Evolutionary conservation across 2,113 vertebrate species (phyloP), one percentile per base, ranked within the genome.

Genomic region (Sakesphorus luctuosus): DNA sequence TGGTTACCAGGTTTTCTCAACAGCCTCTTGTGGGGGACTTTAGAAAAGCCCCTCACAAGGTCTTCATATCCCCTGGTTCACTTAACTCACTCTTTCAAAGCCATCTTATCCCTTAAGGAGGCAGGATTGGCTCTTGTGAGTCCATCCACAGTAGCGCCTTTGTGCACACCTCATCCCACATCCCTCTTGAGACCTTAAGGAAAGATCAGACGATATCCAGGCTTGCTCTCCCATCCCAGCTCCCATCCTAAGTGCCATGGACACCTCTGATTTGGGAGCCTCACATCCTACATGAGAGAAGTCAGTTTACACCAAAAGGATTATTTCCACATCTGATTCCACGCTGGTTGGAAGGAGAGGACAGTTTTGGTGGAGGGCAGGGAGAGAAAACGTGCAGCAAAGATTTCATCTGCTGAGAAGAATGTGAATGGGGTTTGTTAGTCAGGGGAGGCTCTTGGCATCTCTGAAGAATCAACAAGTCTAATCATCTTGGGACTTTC

Each of bases 401-500:
- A 69, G 65, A 36, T 81, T 94, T 24, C 40, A 82, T 74, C 63
- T 72, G 29, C 38, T 26, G 75, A 52, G 85, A 73, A 59, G 38
- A 82, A 66, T 16, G 72, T 23, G 28, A 65, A 44, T 2, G 7
- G 66, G 44, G 13, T 84, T 95, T 67, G 87, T 76, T 49, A 71
- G 44, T 28, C 82, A 79, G 74, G 65, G 68, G 72, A 89, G 36
- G 59, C 23, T 49, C 72, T 35, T 87, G 85, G 65, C 67, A 53
- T 86, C 69, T 63, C 91, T 23, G 74, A 90, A 67, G 58, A 44
- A 88, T 93, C 93, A 90, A 89, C 75, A 71, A 61, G 35, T 33
- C 73, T 53, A 84, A 95, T 91, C 11, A 11, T 86, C 88, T 67
- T 33, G 89, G 92, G 95, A 62, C 75, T 95, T 87, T 74, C 89